phyloP scores from a whole-genome alignment of 92 coral and sea anemone genomes.

The Plumapathes pennacea region DNA sequence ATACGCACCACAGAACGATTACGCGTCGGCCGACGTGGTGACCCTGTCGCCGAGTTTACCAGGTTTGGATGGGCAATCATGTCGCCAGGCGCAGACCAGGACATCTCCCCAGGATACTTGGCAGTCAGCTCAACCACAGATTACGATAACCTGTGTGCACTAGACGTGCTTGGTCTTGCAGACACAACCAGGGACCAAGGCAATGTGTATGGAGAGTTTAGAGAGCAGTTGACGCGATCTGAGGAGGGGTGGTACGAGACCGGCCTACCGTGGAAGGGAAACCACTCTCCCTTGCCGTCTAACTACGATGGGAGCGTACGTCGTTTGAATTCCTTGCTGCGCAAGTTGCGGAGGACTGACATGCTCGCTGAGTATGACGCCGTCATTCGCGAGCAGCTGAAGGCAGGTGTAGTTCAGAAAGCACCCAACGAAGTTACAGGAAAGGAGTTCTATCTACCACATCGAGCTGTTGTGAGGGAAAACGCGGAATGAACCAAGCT shows the following conservation, averaged over 20 bases:
- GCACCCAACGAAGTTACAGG: conserved; percentile 45
- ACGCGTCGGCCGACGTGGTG: conserved; percentile 62
- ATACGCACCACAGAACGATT: conserved; percentile 47
- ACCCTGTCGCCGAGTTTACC: conserved; percentile 63
- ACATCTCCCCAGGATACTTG: conserved; percentile 27
- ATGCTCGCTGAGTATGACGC: conserved; percentile 43
- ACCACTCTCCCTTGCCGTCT: conserved; percentile 31
- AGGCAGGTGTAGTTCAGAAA: conserved; percentile 51
- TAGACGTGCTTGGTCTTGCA: conserved; percentile 47
- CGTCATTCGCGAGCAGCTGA: conserved; percentile 54
- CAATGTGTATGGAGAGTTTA: conserved; percentile 50
- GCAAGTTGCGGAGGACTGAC: conserved; percentile 18
- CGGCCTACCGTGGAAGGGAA: conserved; percentile 48
- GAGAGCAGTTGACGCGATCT: conserved; percentile 41
- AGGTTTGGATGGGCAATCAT: conserved; percentile 68
- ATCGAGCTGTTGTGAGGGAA: conserved; percentile 53
- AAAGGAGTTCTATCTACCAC: conserved; percentile 50
- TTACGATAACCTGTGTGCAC: conserved; percentile 44
- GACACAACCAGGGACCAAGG: conserved; percentile 37
- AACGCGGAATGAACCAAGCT: conserved; percentile 58
- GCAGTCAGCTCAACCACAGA: conserved; percentile 54
- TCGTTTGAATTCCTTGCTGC: conserved; percentile 15
- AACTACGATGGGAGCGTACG: conserved; percentile 39
- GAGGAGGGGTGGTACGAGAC: conserved; percentile 60
- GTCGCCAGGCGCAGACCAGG: conserved; percentile 60